phyloP scores from a whole-genome alignment of 2,113 vertebrate genomes.

The Casuarius casuarius region DNA sequence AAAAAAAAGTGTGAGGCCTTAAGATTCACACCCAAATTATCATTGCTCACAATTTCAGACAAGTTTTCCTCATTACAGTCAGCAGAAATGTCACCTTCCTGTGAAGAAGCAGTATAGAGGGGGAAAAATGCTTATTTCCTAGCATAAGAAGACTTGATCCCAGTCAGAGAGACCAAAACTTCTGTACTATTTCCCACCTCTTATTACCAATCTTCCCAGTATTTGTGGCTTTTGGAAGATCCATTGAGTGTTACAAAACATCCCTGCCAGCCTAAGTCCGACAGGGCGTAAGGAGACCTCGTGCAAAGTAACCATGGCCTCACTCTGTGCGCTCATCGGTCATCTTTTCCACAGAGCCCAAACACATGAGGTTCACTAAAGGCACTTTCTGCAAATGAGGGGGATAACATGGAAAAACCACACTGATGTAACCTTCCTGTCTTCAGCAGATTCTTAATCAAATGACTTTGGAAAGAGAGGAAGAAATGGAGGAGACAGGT shows the following conservation, averaged over 20 bases:
- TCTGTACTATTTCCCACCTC: neutral
- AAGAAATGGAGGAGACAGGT: neutral
- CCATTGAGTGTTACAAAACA: neutral
- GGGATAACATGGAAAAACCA: neutral
- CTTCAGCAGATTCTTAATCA: neutral
- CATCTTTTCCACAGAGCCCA: neutral
- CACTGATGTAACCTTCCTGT: fast-evolving
- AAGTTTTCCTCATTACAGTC: neutral
- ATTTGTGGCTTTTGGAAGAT: neutral
- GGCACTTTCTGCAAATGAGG: neutral
- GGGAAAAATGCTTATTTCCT: neutral
- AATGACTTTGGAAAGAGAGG: neutral
- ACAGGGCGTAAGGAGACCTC: neutral
- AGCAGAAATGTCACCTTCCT: neutral
- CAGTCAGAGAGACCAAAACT: neutral
- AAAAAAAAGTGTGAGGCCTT: neutral
- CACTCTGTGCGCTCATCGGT: neutral
- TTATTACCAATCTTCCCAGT: neutral
- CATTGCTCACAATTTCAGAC: neutral
- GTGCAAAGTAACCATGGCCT: neutral
- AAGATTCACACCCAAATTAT: neutral
- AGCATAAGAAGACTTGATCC: neutral
- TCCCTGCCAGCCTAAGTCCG: neutral
- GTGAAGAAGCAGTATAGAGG: neutral
- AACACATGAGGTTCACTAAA: neutral